A percentile compares a stretch with the other conserved stretches of the same genome.
Evolutionary conservation across 1,140 invertebrate species (phyloP).

Genomic region (Mactra quadrangularis): DNA sequence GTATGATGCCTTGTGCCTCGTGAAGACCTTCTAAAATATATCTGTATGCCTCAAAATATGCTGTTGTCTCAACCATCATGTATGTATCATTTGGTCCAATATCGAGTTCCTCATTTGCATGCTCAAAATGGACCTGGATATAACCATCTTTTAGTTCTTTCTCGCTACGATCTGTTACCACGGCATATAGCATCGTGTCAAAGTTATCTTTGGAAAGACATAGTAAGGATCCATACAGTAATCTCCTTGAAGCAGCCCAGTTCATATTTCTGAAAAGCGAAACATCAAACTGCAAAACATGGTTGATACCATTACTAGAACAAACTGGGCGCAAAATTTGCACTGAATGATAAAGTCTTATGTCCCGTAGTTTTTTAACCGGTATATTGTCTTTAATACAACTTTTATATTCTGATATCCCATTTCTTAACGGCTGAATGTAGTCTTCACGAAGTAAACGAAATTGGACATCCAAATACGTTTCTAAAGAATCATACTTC

Average conservation of each 20-base stretch:
- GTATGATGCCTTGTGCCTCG: conserved; percentile 74
- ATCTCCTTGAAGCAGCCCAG: conserved; percentile 85
- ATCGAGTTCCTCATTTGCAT: background rate
- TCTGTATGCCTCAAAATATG: conserved; percentile 85
- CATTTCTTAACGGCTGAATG: conserved; percentile 82
- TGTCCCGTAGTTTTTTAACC: conserved; percentile 57
- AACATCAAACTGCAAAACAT: conserved; percentile 77
- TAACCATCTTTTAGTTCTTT: conserved; percentile 70
- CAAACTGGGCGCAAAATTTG: conserved; percentile 74
- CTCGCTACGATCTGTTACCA: conserved; percentile 86
- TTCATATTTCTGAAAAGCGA: conserved; percentile 68
- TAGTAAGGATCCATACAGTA: conserved; percentile 90
- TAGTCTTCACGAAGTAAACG: conserved; percentile 92
- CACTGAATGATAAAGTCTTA: conserved; percentile 72
- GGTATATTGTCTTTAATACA: conserved; percentile 26
- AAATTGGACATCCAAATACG: conserved; percentile 92
- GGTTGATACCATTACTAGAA: conserved; percentile 68
- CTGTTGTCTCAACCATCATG: conserved; percentile 84
- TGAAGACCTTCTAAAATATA: conserved; percentile 84
- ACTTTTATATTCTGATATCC: conserved; percentile 75
- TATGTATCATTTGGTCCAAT: background rate
- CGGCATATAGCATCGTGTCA: conserved; percentile 87
- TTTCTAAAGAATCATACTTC: conserved; percentile 86
- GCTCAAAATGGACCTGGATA: conserved; percentile 82
- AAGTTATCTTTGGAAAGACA: conserved; percentile 89